Conservation (phyloP, 2,888 invertebrate species). For the Eledona agricola region DNA sequence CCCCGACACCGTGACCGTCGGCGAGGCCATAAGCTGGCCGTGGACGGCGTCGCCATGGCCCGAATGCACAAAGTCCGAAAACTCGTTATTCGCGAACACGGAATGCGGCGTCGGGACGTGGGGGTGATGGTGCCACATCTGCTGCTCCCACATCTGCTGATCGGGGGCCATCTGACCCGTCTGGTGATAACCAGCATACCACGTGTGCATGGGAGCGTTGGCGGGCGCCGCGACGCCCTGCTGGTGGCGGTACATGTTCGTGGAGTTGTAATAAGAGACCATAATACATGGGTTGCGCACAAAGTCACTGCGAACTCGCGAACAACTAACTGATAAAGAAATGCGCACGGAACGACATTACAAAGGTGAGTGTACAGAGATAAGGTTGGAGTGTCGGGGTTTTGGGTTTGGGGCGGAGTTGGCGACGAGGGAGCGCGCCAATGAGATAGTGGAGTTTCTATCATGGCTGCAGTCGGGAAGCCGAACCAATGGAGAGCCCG, state of each 20-base stretch:
- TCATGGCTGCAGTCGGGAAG: constrained; percentile 50
- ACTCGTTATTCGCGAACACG: constrained; percentile 63
- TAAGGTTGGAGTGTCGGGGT: constrained; percentile 7
- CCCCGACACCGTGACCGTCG: constrained; percentile 68
- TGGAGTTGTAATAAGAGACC: constrained; percentile 79
- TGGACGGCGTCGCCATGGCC: constrained; percentile 58
- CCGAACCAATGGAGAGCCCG: constrained; percentile 44
- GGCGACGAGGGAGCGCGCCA: constrained; percentile 46
- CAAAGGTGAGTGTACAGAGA: not conserved
- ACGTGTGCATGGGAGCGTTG: constrained; percentile 54
- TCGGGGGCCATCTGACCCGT: constrained; percentile 51
- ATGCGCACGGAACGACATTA: constrained; percentile 15
- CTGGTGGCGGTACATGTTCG: constrained; percentile 66
- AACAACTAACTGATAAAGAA: constrained; percentile 14
- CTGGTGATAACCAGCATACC: constrained; percentile 65
- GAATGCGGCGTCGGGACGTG: constrained; percentile 54
- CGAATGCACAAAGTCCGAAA: constrained; percentile 57
- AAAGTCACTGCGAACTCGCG: constrained; percentile 6
- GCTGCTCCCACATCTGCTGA: constrained; percentile 61
- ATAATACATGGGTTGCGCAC: constrained; percentile 59
- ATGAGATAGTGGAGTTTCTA: constrained; percentile 43
- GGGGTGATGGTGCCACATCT: constrained; percentile 62
- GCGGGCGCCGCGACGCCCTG: constrained; percentile 57
- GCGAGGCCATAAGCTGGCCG: constrained; percentile 64
- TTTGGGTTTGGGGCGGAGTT: constrained; percentile 15